These are phyloP conservation scores for Carettochelys insculpta DNA, from an alignment of 2,113 vertebrate genomes.

Conservation along the genomic window DNA sequence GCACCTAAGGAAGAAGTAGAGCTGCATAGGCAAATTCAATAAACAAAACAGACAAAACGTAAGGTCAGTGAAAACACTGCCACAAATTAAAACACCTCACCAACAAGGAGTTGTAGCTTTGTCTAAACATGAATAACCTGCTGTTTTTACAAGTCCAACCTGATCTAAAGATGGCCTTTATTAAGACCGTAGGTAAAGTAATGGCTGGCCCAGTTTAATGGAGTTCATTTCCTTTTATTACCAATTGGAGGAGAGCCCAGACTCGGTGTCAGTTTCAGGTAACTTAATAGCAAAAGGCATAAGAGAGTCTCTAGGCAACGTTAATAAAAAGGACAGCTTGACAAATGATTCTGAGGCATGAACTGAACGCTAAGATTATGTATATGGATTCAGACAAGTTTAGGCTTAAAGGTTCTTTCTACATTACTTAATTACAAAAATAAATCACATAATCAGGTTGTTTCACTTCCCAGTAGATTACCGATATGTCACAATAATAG, in stretches of 20 bases:
- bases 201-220: not conserved
- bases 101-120: not conserved
- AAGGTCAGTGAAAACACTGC: not conserved
- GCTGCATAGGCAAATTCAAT: not conserved
- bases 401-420: not conserved
- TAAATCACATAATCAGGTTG: constrained; percentile 13
- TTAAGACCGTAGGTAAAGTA: rapidly evolving
- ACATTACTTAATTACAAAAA: constrained; percentile 2
- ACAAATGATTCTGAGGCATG: not conserved
- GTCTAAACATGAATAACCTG: not conserved
- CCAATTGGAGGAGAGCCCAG: constrained; percentile 35
- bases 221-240: not conserved
- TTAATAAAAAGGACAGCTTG: not conserved
- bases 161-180: not conserved
- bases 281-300: constrained; percentile 4
- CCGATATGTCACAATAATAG: not conserved
- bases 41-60: not conserved
- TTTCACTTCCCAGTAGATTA: not conserved
- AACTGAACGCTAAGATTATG: not conserved
- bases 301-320: constrained; percentile 42
- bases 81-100: not conserved
- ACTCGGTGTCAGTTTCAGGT: not conserved
- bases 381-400: constrained; percentile 19
- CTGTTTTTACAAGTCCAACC: not conserved
- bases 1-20: not conserved